phyloP scores from a whole-genome alignment of 2,888 invertebrate genomes.

The Eilema caniola region DNA sequence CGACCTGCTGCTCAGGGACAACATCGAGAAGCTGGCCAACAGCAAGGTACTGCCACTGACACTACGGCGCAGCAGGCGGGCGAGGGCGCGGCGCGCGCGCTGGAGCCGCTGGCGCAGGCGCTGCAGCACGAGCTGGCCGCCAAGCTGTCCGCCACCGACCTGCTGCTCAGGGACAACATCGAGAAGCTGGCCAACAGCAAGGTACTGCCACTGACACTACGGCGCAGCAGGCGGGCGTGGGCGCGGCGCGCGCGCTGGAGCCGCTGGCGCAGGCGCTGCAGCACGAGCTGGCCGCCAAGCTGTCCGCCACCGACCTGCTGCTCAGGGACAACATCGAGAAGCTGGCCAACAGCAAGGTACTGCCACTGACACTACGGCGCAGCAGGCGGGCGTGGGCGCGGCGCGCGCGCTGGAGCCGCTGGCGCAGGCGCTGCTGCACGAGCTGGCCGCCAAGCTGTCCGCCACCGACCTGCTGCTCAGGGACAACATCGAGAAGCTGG shows the following conservation, averaged over 20 bases:
- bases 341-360: slow-evolving; percentile 92
- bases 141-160: slow-evolving; percentile 91
- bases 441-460: slow-evolving; percentile 90
- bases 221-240: slow-evolving; percentile 74
- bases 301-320: slow-evolving; percentile 90
- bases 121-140: slow-evolving; percentile 91
- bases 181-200: slow-evolving; percentile 89
- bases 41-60: too few species aligned
- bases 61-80: too few species aligned
- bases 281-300: slow-evolving; percentile 90
- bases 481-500: slow-evolving; percentile 90
- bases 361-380: too few species aligned
- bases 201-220: too few species aligned
- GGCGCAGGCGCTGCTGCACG: slow-evolving; percentile 90
- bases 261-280: slow-evolving; percentile 91
- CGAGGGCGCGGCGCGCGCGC: slow-evolving; percentile 87
- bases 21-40: slow-evolving; percentile 88
- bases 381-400: slow-evolving; percentile 84
- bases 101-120: slow-evolving; percentile 92
- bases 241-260: slow-evolving; percentile 90
- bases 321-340: slow-evolving; percentile 91
- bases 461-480: slow-evolving; percentile 91
- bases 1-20: slow-evolving; percentile 92
- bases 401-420: slow-evolving; percentile 91
- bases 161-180: slow-evolving; percentile 92